Evolutionary conservation across 2,113 vertebrate species (phyloP).

Genomic region (Syrrhaptes paradoxus): DNA sequence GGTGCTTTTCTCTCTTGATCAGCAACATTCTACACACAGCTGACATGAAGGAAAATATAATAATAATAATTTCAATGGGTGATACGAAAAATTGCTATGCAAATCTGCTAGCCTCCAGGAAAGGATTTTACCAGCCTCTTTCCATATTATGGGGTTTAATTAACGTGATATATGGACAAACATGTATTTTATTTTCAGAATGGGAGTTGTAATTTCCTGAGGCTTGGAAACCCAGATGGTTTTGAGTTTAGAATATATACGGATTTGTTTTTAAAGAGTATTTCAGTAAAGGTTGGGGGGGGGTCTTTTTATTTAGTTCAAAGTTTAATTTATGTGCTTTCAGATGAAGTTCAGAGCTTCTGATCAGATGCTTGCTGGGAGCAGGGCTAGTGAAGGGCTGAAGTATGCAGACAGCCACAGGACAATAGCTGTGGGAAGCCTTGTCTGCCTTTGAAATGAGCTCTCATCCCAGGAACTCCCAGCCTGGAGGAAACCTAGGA

Average conservation of each 20-base stretch:
- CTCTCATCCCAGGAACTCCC: background rate
- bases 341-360: conserved; percentile 41
- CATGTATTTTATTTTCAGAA: conserved; percentile 50
- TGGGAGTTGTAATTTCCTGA: conserved; percentile 72
- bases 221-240: conserved; percentile 68
- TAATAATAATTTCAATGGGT: background rate
- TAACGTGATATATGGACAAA: conserved; percentile 45
- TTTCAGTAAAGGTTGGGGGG: conserved; percentile 1
- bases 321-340: conserved; percentile 36
- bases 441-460: conserved; percentile 52
- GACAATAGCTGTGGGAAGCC: conserved; percentile 58
- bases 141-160: conserved; percentile 8
- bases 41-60: background rate
- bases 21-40: background rate
- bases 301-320: background rate
- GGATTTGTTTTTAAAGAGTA: conserved; percentile 1
- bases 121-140: background rate
- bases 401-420: conserved; percentile 70
- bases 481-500: background rate
- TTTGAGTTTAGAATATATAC: conserved; percentile 8
- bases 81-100: background rate
- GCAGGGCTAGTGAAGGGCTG: background rate
- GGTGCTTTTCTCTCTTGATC: background rate
- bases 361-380: conserved; percentile 1
- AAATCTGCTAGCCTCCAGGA: background rate